Evolutionary conservation across 2,888 invertebrate genomes (phyloP), one percentile per base, ranked within the genome.

Genomic region (Rambutsinella grinnellia): DNA sequence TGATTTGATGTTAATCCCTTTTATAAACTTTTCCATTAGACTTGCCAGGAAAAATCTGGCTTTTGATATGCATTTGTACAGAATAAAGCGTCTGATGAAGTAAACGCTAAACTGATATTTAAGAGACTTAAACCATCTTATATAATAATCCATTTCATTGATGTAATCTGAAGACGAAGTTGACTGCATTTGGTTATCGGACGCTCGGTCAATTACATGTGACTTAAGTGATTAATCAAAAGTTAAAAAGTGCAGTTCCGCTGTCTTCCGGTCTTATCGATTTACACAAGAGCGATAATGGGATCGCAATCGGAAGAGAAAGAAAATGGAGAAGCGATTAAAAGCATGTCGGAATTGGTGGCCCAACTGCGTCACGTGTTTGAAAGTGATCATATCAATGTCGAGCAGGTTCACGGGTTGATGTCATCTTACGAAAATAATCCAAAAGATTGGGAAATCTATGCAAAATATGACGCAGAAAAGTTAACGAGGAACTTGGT

Each of bases 401-500:
- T 97, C 71, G 97, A 98, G 83, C 91, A 94, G 85, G 95, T 99
- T 10, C 91, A 93, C 85, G 91, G 92, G 70, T 86, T 97, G 68
- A 93, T 94, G 90, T 86, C 87, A 1, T 87, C 90, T 0, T 99
- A 99, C 88, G 93, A 93, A 85, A 95, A 95, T 47, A 93, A 96
- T 84, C 92, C 93, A 0, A 90, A 90, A 23, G 97, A 99, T 80
- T 99, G 99, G 99, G 92, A 91, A 85, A 94, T 93, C 86, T 85
- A 97, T 97, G 2, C 91, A 5, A 27, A 68, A 5, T 75, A 63
- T 23, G 78, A 76, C 56, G 69, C 71, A 85, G 87, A 76, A 84
- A 96, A 94, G 85, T 99, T 99, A 86, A 99, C 99, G 0, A 88
- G 99, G 36, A 99, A 99, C 87, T 88, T 99, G 84, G 96, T 99